These are phyloP conservation scores for Branchellion lobata DNA, from an alignment of 2,888 invertebrate genomes.

Conservation along the genomic window DNA sequence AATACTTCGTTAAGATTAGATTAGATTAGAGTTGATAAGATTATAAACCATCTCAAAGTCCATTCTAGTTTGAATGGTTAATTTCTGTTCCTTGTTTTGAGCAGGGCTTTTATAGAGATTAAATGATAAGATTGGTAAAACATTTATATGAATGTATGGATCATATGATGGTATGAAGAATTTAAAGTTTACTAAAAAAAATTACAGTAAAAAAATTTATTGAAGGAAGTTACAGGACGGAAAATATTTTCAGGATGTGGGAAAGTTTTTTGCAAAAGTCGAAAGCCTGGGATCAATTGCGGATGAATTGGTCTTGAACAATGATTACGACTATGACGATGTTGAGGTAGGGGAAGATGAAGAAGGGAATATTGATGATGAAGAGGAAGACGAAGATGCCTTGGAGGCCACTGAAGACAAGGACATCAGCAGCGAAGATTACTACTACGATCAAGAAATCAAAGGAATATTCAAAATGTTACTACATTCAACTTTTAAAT, in stretches of 20 bases:
- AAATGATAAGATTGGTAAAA: neutral
- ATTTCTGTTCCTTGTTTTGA: neutral
- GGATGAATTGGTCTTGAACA: neutral
- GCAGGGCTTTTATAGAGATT: neutral
- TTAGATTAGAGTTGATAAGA: no score
- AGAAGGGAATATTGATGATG: slow-evolving; percentile 19
- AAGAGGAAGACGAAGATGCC: slow-evolving; percentile 4
- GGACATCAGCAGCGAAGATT: slow-evolving; percentile 1
- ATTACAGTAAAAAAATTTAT: no score
- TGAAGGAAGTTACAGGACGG: no score
- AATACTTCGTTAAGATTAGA: no score
- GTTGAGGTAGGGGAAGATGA: slow-evolving; percentile 23
- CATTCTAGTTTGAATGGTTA: neutral
- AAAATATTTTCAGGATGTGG: slow-evolving; percentile 4
- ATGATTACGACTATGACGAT: neutral
- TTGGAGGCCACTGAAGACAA: neutral
- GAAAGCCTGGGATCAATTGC: slow-evolving; percentile 30
- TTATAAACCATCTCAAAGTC: no score
- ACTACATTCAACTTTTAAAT: no score
- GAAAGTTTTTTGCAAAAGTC: slow-evolving; percentile 29
- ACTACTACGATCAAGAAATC: neutral
- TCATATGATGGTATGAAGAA: no score
- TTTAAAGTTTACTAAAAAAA: no score
- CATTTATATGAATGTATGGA: no score
- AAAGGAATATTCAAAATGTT: neutral